Evolutionary conservation across 2,113 vertebrate genomes (phyloP).

Genomic region (Melanerpes aurifrons): DNA sequence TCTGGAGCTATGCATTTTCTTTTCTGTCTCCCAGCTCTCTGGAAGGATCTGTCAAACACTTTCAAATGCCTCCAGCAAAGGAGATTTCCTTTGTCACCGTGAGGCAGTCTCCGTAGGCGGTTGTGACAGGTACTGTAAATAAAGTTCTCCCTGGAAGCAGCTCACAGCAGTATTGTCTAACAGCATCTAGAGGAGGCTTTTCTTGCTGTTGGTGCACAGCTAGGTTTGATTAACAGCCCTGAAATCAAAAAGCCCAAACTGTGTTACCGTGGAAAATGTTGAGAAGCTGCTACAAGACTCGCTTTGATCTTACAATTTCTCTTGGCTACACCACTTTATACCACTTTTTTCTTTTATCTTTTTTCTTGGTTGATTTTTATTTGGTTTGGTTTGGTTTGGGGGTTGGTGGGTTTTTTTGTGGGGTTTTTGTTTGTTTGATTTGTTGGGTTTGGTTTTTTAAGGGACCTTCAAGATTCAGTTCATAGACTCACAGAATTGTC

Average conservation of each 20-base stretch:
- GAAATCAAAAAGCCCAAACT: background rate
- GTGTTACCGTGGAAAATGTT: background rate
- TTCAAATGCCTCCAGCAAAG: background rate
- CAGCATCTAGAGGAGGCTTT: background rate
- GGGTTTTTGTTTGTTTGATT: too few species aligned
- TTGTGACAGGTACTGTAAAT: constrained; percentile 31
- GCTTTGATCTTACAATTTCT: background rate
- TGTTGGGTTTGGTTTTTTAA: too few species aligned
- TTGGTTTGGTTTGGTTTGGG: too few species aligned
- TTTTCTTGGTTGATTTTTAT: too few species aligned
- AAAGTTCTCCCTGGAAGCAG: background rate
- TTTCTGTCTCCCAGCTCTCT: background rate
- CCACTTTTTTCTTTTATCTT: too few species aligned
- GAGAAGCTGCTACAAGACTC: background rate
- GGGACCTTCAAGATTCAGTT: too few species aligned
- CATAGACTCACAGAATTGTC: too few species aligned
- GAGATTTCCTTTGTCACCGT: background rate
- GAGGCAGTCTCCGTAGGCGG: background rate
- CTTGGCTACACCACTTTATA: background rate
- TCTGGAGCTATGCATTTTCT: background rate
- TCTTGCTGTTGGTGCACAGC: background rate
- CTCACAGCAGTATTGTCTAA: background rate
- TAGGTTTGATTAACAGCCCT: background rate
- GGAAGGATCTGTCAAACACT: constrained; percentile 46
- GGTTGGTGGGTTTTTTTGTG: too few species aligned